Base-by-base conservation (phyloP, 2,113 vertebrate genomes). In the Mesembrinibis cayennensis region DNA sequence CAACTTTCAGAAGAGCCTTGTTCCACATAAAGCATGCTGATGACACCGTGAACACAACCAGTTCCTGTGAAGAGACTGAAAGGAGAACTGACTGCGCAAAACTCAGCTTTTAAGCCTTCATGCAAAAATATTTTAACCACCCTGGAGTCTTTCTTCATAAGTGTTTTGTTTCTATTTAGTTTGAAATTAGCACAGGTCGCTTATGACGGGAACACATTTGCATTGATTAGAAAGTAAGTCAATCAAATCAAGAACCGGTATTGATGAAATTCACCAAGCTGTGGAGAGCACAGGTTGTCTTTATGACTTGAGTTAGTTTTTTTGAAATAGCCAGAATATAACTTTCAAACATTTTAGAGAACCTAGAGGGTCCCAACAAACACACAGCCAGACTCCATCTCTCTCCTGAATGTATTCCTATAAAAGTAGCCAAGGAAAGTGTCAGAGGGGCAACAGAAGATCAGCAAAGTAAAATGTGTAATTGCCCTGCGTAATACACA, bases 401-500 rank as follows among this genome's bases (percentile, higher is more conserved):
- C 53, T 36, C 61, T 80, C 32, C 32, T 76, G 10, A 32, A 47
- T 13, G 17, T 19, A 45, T 72, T 52, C 38, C 50, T 49, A 9
- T 26, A 74, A 59, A 77, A 74, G 9, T 15, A 77, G 23, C 25
- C 30, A 61, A 59, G 16, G 7, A 79, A 85, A 59, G 34, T 13
- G 0, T 21, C 81, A 73, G 38, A 73, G 11, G 2, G 15, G 11
- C 47, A 86, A 65, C 20, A 78, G 30, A 70, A 87, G 44, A 61
- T 29, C 23, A 52, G n/a, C 23, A 52, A 56, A 86, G 17, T 47
- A 77, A 87, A 89, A 77, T 2, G 3, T 52, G 13, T 19, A 77
- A 73, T 36, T 65, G 9, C 11, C 23, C 16, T 61, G 16, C 0
- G 0, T 8, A 72, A 89, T 42, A 32, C 3, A 74, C 16, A 50